Conservation (phyloP, 1,140 invertebrate species). For the Eurosta solidaginis region DNA sequence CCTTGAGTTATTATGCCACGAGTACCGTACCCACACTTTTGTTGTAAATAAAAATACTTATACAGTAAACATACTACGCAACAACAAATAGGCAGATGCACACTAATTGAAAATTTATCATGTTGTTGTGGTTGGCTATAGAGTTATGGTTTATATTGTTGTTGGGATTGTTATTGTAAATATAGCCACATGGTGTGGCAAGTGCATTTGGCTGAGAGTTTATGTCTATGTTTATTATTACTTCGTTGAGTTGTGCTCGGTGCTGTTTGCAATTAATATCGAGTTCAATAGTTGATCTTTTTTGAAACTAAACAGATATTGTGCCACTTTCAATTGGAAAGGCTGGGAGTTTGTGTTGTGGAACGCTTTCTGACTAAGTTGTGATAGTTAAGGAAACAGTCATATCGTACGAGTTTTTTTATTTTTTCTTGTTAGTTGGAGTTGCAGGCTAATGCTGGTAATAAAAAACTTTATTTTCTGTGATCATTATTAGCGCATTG, state of each 20-base stretch:
- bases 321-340: too few relatives aligned
- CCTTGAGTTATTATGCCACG: neutral
- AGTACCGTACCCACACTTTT: neutral
- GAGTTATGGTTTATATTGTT: too few relatives aligned
- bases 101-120: neutral
- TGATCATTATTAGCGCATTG: slow-evolving; percentile 11
- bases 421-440: neutral
- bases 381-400: neutral
- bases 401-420: neutral
- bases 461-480: slow-evolving; percentile 2
- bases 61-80: neutral
- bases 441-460: neutral
- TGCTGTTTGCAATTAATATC: neutral
- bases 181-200: slow-evolving; percentile 15
- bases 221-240: slow-evolving; percentile 25
- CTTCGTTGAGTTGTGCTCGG: slow-evolving; percentile 5
- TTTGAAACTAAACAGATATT: too few relatives aligned
- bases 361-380: too few relatives aligned
- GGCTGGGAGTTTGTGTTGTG: too few relatives aligned
- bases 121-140: neutral
- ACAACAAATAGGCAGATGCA: too few relatives aligned
- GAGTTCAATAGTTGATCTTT: slow-evolving; percentile 5
- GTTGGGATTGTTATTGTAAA: neutral
- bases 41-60: neutral
- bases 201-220: slow-evolving; percentile 2